Evolutionary conservation across 2,797 vertebrate species (phyloP).

Genomic region (Momotus momota): DNA sequence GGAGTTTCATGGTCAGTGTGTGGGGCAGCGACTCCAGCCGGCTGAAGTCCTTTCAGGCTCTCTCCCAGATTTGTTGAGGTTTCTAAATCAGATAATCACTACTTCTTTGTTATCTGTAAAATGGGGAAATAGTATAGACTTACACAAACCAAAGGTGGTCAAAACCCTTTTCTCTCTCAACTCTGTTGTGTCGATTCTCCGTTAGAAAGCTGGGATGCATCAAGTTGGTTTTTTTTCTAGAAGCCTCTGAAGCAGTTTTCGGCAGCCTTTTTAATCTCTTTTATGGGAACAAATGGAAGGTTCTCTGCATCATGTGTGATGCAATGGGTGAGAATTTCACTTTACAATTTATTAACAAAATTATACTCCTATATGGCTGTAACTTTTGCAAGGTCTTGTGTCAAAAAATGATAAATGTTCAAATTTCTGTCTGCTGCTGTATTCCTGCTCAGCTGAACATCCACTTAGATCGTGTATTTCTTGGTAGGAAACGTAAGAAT

Average conservation of each 20-base stretch:
- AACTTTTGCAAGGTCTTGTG: constrained; percentile 11
- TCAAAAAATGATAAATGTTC: constrained; percentile 44
- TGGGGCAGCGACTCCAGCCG: not conserved
- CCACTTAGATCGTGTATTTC: not conserved
- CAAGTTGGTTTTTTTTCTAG: not conserved
- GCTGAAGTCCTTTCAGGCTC: not conserved
- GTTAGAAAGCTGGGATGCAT: not conserved
- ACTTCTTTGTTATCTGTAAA: not conserved
- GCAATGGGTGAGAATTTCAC: not conserved
- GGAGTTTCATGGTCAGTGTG: not conserved
- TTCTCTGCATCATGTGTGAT: not conserved
- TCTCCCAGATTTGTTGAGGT: not conserved
- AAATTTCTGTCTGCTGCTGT: not conserved
- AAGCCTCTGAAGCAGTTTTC: not conserved
- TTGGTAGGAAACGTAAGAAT: not conserved
- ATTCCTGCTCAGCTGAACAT: constrained; percentile 1
- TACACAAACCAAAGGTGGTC: not conserved
- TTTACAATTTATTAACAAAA: not conserved
- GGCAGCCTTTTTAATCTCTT: not conserved
- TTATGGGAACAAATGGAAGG: not conserved
- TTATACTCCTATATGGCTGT: not conserved
- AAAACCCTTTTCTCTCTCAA: not conserved
- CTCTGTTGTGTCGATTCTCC: fast-evolving
- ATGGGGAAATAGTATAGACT: not conserved
- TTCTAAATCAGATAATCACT: not conserved